These are phyloP conservation scores for Apocheima hispidaria DNA, from an alignment of 2,888 invertebrate species.

Conservation along the genomic window DNA sequence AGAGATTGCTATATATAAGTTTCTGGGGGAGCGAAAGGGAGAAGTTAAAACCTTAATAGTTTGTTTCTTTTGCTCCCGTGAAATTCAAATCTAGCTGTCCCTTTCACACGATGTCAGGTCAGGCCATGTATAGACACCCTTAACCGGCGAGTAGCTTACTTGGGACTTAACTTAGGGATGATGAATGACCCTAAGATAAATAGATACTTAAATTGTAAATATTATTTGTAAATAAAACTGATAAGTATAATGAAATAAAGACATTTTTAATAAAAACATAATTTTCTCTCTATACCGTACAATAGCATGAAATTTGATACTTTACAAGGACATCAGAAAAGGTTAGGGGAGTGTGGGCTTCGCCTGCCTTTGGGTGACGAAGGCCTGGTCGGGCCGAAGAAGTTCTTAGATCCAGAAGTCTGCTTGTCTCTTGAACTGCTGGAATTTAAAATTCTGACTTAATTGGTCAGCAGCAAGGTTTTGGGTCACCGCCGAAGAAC, in stretches of 20 bases:
- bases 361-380: conserved; percentile 63
- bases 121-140: too few species aligned
- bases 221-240: conserved; percentile 20
- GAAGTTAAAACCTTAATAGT: too few species aligned
- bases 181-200: too few species aligned
- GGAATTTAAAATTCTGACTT: not conserved
- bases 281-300: conserved; percentile 23
- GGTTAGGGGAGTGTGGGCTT: conserved; percentile 47
- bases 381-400: conserved; percentile 52
- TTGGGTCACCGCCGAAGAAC: too few species aligned
- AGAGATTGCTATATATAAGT: too few species aligned
- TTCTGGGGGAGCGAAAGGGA: too few species aligned
- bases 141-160: too few species aligned
- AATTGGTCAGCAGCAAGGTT: too few species aligned
- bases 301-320: conserved; percentile 13
- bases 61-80: too few species aligned
- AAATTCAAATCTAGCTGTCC: too few species aligned
- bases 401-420: conserved; percentile 41
- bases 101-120: too few species aligned
- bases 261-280: conserved; percentile 24
- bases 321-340: conserved; percentile 39
- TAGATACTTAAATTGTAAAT: conserved; percentile 6
- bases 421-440: conserved; percentile 43
- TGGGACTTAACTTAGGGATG: too few species aligned
- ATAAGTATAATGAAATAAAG: conserved; percentile 28